Evolutionary conservation across 2,113 vertebrate genomes (phyloP), one percentile per base, ranked within the genome.

Genomic region (Neogale vison): DNA sequence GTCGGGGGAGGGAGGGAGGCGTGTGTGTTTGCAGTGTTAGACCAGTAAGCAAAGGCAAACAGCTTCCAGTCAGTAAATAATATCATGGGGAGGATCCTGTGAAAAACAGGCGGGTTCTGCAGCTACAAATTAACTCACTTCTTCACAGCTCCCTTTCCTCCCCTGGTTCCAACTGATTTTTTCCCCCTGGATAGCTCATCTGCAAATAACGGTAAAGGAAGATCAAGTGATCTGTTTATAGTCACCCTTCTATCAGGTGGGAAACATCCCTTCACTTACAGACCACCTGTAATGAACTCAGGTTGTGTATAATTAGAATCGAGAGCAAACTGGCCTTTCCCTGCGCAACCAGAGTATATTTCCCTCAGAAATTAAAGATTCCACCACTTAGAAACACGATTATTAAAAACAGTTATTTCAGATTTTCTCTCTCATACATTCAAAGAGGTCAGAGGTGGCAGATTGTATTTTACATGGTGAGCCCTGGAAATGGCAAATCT

Each of bases 291-390:
- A 87, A 89, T n/a, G n/a, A 89, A 83, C 47, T 63, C 61, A 50
- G 20, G 34, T 90, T 84, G 67, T 34, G 3, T 24, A n/a, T 79
- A 93, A 90, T 94, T 88, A 94, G 72, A 94, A 90, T 23, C 24
- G 63, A 95, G 80, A 84, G 8, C 26, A 88, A 59, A 29, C 42
- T 87, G 72, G 63, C 26, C 89, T 72, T 90, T 65, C 31, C 12
- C n/a, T 42, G 21, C 55, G 63, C 50, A 29, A 96, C 88, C 77
- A 83, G 86, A 71, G 45, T 36, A 42, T 42, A 87, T 63, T 52
- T 88, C 17, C 34, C 76, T 92, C n/a, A 63, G 76, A 96, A 96
- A 95, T 80, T 61, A 93, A 47, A 79, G 34, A 88, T 23, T n/a
- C 45, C 20, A 65, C 74, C 77, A 89, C 81, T 71, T 85, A 52